These are phyloP conservation scores for Clarias batrachus DNA, from an alignment of 2,113 vertebrate species.

Conservation along the genomic window DNA sequence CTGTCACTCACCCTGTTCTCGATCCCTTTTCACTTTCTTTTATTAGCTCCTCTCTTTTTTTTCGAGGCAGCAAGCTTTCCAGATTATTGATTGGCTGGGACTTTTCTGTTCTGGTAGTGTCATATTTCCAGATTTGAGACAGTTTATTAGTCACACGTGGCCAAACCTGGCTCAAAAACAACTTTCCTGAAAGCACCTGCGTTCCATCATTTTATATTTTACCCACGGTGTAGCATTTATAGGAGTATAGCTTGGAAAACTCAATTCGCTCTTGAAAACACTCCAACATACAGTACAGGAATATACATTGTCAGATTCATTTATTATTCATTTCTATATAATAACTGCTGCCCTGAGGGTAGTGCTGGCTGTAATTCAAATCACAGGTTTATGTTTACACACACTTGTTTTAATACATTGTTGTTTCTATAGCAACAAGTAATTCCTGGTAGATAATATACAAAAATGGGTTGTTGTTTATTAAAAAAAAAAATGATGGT, in stretches of 20 bases:
- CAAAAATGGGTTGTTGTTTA: neutral
- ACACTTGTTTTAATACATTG: neutral
- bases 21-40: conserved; percentile 11
- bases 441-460: neutral
- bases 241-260: neutral
- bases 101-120: conserved; percentile 1
- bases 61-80: conserved; percentile 6
- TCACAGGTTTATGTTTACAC: neutral
- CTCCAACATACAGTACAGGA: neutral
- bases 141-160: conserved; percentile 29
- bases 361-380: neutral
- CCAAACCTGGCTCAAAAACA: conserved; percentile 6
- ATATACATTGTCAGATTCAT: neutral
- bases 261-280: neutral
- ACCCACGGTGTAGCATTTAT: neutral
- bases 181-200: conserved; percentile 11
- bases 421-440: neutral
- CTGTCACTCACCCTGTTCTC: conserved; percentile 33
- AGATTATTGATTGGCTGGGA: conserved; percentile 5
- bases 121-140: conserved; percentile 18
- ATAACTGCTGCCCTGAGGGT: neutral
- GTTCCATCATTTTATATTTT: conserved; percentile 10
- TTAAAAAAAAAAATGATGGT: neutral
- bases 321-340: neutral
- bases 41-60: conserved; percentile 25